These are phyloP conservation scores for Eupelmus urozonus DNA, from an alignment of 2,888 invertebrate species.

Conservation along the genomic window DNA sequence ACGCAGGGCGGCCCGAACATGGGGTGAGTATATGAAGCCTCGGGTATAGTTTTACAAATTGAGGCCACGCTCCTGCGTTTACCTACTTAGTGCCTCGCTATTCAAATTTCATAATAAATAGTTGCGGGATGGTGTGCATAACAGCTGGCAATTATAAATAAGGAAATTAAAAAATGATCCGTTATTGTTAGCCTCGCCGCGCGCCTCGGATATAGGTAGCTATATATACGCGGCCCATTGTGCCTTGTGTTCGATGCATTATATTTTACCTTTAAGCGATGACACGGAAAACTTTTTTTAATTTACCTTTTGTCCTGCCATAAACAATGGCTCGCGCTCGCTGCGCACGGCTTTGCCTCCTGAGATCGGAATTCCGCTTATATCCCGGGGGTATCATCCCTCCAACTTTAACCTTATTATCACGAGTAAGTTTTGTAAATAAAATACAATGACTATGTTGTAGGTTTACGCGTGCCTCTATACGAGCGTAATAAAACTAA, in stretches of 20 bases:
- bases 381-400: not conserved
- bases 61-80: no score
- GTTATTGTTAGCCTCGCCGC: no score
- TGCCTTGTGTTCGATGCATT: no score
- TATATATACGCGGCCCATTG: no score
- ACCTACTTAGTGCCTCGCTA: no score
- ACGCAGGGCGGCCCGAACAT: slow-evolving; percentile 94
- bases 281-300: not conserved
- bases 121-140: no score
- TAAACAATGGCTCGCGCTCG: not conserved
- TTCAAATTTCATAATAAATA: no score
- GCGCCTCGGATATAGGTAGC: no score
- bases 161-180: no score
- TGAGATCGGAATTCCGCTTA: not conserved
- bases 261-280: slow-evolving; percentile 12
- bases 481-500: slow-evolving; percentile 6
- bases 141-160: no score
- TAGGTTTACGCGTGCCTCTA: no score
- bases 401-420: slow-evolving; percentile 3
- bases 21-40: slow-evolving; percentile 85
- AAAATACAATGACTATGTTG: slow-evolving; percentile 3
- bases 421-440: slow-evolving; percentile 13
- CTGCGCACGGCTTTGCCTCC: not conserved
- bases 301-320: not conserved
- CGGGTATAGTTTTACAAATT: no score